phyloP scores from a whole-genome alignment of 2,113 vertebrate genomes.

The pig (Sus scrofa) region T2T-Sscrofa CM000816.6:36102001-36102500 shows the following conservation, averaged over 20 bases:
- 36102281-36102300: background rate
- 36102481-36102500: background rate
- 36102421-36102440: background rate
- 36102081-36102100: constrained; percentile 50
- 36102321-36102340: background rate
- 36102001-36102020: constrained; percentile 49
- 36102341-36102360: background rate
- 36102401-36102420: background rate
- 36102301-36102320: background rate
- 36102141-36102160: constrained; percentile 8
- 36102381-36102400: background rate
- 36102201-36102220: background rate
- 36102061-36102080: constrained; percentile 64
- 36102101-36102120: constrained; percentile 58
- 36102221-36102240: background rate
- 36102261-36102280: background rate
- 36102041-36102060: constrained; percentile 46
- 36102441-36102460: background rate
- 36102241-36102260: background rate
- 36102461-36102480: background rate
- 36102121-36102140: constrained; percentile 55
- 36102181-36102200: constrained; percentile 14
- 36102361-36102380: background rate
- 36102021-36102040: constrained; percentile 67
- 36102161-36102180: constrained; percentile 62